Percentiles rank a stretch among this genome's conserved stretches.
Conservation (phyloP, 2,888 invertebrate species). For the Lapara coniferarum region DNA sequence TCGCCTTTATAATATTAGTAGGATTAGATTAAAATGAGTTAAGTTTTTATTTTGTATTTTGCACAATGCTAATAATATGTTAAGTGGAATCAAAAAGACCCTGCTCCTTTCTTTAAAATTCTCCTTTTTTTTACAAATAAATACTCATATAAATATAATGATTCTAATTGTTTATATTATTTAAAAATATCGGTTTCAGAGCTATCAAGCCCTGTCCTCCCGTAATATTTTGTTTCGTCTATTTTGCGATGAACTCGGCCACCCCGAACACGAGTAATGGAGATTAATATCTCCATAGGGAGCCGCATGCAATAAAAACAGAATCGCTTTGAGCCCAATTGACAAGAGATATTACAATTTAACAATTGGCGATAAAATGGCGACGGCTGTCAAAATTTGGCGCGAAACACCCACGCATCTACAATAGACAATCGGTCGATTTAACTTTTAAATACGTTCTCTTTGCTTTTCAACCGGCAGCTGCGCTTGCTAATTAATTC, state of each 20-base stretch:
- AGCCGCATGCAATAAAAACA: constrained; percentile 73
- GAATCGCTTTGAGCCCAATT: constrained; percentile 79
- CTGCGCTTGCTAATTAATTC: constrained; percentile 45
- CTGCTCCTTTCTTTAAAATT: too few species aligned
- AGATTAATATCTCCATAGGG: constrained; percentile 60
- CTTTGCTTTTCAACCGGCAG: constrained; percentile 42
- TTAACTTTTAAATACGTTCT: constrained; percentile 41
- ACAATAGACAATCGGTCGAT: constrained; percentile 39
- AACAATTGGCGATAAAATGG: constrained; percentile 41
- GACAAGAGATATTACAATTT: constrained; percentile 48
- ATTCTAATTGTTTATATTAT: too few species aligned
- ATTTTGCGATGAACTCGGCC: background rate
- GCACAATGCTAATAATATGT: too few species aligned
- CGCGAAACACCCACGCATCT: constrained; percentile 41
- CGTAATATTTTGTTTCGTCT: background rate
- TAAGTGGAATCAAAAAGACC: too few species aligned
- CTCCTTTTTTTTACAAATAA: too few species aligned
- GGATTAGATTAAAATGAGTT: too few species aligned
- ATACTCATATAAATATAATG: too few species aligned
- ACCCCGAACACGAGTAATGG: constrained; percentile 15
- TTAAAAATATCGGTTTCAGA: background rate
- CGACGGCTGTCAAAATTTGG: constrained; percentile 62
- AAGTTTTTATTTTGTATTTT: too few species aligned
- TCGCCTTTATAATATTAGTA: too few species aligned
- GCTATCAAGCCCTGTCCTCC: background rate